Percentiles rank a stretch among this genome's conserved stretches.
Evolutionary conservation across 2,113 vertebrate genomes (phyloP).

Genomic region (Nettapus auritus): DNA sequence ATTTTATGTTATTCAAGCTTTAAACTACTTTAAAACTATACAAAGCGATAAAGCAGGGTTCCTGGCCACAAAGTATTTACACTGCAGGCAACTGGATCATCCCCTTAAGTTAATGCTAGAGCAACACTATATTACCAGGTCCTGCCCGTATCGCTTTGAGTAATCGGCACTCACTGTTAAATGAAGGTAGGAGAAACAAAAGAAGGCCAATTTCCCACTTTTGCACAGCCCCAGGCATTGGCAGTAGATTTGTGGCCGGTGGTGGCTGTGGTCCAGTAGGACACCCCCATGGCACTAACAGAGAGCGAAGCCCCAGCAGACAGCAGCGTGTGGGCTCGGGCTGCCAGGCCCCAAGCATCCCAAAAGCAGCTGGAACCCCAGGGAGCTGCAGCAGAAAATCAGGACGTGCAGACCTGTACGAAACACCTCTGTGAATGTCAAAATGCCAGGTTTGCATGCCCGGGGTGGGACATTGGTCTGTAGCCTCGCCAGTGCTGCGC

Average conservation of each 20-base stretch:
- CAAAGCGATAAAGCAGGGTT: conserved; percentile 99
- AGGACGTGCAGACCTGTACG: background rate
- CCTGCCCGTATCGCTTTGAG: conserved; percentile 99
- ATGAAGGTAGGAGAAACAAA: conserved; percentile 78
- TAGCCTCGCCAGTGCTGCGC: too few species aligned
- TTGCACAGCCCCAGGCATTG: background rate
- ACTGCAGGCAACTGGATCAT: conserved; percentile 98
- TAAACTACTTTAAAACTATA: conserved; percentile 99
- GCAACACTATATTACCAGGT: conserved; percentile 97
- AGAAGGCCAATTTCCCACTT: conserved; percentile 72
- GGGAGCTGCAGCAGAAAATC: background rate
- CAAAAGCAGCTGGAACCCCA: accelerated
- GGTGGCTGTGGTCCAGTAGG: conserved; percentile 79
- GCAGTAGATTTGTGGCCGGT: conserved; percentile 65
- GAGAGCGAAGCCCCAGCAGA: conserved; percentile 48
- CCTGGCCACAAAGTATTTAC: conserved; percentile 98
- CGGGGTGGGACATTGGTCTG: background rate
- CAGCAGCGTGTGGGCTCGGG: accelerated
- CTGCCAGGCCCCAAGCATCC: background rate
- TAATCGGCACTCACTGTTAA: conserved; percentile 99
- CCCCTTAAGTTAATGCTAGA: conserved; percentile 93
- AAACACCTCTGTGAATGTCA: background rate
- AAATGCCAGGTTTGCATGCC: accelerated
- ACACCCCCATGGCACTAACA: conserved; percentile 84
- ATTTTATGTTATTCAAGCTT: conserved; percentile 99